A percentile compares a stretch with the other conserved stretches of the same genome.
These are phyloP conservation scores for Nesogale talazaci DNA, from an alignment of 2,113 vertebrate species.

Conservation along the genomic window DNA sequence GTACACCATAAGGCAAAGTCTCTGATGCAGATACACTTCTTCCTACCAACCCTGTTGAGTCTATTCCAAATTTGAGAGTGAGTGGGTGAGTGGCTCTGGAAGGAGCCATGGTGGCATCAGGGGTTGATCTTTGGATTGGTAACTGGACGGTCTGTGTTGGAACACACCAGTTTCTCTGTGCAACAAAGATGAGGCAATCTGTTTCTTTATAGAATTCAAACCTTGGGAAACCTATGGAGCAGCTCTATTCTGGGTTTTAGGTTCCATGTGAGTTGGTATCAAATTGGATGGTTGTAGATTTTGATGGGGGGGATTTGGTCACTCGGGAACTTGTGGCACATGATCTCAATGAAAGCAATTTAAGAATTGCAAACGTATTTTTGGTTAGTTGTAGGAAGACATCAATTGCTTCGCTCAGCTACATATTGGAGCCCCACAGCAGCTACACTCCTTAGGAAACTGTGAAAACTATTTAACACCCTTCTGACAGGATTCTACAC, in stretches of 20 bases:
- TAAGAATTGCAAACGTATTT: conserved; percentile 60
- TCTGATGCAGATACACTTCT: background rate
- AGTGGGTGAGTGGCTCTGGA: too few relatives aligned
- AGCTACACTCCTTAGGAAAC: conserved; percentile 56
- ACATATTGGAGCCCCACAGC: conserved; percentile 59
- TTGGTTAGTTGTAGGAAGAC: conserved; percentile 66
- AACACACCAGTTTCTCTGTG: too few relatives aligned
- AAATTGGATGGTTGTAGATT: too few relatives aligned
- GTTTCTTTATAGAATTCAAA: too few relatives aligned
- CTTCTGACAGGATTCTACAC: conserved; percentile 68
- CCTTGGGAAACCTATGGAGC: too few relatives aligned
- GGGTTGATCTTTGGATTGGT: too few relatives aligned
- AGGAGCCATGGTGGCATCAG: too few relatives aligned
- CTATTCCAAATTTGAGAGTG: background rate
- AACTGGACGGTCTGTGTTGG: too few relatives aligned
- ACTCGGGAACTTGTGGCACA: conserved; percentile 44
- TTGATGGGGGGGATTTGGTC: background rate
- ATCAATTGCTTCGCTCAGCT: conserved; percentile 66
- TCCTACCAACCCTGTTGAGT: too few relatives aligned
- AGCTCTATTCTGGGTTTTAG: too few relatives aligned
- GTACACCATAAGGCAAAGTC: background rate
- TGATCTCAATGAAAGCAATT: conserved; percentile 60
- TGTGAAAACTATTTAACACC: conserved; percentile 78
- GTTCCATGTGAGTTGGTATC: too few relatives aligned
- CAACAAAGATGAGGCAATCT: too few relatives aligned